phyloP scores from a whole-genome alignment of 2,113 vertebrate species.

The Phoenicopterus ruber region DNA sequence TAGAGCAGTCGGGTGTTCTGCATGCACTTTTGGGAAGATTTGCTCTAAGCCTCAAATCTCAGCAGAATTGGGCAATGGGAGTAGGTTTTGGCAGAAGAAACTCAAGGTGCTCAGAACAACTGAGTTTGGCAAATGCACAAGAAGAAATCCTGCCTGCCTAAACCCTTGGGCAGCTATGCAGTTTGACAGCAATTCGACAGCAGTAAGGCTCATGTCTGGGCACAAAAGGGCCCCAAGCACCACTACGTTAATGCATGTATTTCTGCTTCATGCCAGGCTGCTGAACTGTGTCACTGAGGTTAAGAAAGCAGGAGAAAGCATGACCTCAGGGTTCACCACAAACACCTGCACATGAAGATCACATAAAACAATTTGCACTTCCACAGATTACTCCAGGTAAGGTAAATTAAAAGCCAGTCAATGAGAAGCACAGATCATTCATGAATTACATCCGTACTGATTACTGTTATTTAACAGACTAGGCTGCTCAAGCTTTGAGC shows the following conservation, averaged over 20 bases:
- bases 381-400: background rate
- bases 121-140: background rate
- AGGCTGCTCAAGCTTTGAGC: background rate
- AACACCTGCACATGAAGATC: background rate
- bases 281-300: background rate
- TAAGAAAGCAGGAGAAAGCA: background rate
- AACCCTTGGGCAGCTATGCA: background rate
- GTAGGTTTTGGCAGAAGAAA: background rate
- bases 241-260: accelerated
- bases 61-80: background rate
- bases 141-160: background rate
- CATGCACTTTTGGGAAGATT: background rate
- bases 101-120: background rate
- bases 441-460: background rate
- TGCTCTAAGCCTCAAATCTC: background rate
- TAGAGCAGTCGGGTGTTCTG: background rate
- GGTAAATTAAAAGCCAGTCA: background rate
- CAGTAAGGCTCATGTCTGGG: background rate
- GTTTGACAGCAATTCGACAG: background rate
- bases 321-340: background rate
- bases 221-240: background rate
- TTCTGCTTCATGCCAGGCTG: background rate
- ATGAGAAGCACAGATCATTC: background rate
- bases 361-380: background rate
- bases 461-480: background rate